Percentiles rank a stretch among this genome's conserved stretches.
These are phyloP conservation scores for Phasianus colchicus DNA, from an alignment of 2,113 vertebrate species.

Conservation along the genomic window DNA sequence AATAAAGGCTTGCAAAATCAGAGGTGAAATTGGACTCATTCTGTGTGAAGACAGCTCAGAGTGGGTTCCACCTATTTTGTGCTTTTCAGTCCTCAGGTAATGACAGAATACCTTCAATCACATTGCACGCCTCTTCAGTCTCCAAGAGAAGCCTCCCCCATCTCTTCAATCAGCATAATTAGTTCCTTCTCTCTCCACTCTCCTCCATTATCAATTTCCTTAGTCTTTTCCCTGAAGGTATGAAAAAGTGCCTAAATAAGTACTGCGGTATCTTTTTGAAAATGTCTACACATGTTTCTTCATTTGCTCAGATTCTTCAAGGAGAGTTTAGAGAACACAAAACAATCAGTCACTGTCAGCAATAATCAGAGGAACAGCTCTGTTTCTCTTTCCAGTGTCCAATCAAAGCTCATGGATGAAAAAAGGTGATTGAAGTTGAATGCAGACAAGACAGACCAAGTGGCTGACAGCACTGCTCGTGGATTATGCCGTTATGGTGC, in stretches of 20 bases:
- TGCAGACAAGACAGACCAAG: background rate
- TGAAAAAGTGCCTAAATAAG: background rate
- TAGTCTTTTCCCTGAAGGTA: background rate
- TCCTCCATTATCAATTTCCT: background rate
- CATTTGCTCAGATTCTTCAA: constrained; percentile 10
- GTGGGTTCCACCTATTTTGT: background rate
- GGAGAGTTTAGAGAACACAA: background rate
- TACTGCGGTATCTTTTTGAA: background rate
- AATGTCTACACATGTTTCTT: background rate
- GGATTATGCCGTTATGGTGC: background rate
- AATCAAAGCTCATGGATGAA: background rate
- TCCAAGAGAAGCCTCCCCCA: background rate
- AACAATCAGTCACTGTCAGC: background rate
- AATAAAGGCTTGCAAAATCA: background rate
- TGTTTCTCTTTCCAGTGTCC: background rate
- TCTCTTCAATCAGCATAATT: background rate
- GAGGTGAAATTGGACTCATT: background rate
- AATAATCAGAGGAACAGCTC: background rate
- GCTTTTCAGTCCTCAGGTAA: background rate
- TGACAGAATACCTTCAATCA: background rate
- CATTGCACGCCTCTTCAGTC: background rate
- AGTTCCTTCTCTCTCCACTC: background rate
- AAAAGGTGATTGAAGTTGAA: constrained; percentile 16
- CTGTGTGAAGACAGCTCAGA: background rate
- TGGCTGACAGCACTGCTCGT: background rate